Evolutionary conservation across 2,888 invertebrate species (phyloP).

Genomic region (Marronus borbonicus): DNA sequence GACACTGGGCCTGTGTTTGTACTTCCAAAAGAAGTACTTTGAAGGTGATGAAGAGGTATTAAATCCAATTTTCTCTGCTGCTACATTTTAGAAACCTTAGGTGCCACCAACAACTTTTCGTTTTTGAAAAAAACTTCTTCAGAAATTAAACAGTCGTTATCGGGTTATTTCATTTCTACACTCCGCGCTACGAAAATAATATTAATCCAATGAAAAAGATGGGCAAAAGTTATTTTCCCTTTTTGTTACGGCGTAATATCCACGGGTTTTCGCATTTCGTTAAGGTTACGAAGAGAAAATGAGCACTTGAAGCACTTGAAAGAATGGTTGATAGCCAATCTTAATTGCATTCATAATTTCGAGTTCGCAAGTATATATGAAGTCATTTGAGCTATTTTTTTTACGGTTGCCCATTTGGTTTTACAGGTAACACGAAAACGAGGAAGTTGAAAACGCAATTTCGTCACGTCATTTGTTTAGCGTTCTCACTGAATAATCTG

Average conservation of each 20-base stretch:
- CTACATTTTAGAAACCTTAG: too few relatives aligned
- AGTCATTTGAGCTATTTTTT: not conserved
- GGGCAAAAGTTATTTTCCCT: constrained; percentile 24
- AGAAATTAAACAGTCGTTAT: constrained; percentile 28
- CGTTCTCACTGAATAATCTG: too few relatives aligned
- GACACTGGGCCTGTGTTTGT: too few relatives aligned
- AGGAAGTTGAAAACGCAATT: not conserved
- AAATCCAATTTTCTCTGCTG: too few relatives aligned
- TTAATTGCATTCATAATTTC: constrained; percentile 15
- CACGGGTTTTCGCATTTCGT: not conserved
- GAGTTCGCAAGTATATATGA: not conserved
- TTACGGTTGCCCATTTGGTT: not conserved
- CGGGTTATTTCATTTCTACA: constrained; percentile 24
- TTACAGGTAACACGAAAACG: not conserved
- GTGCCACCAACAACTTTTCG: too few relatives aligned
- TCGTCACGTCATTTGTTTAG: not conserved
- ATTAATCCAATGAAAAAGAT: constrained; percentile 31
- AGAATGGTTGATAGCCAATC: not conserved
- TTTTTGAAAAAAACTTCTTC: too few relatives aligned
- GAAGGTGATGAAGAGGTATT: too few relatives aligned
- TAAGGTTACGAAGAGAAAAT: constrained; percentile 4
- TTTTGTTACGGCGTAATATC: constrained; percentile 26
- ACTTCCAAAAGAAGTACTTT: too few relatives aligned
- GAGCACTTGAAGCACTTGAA: not conserved
- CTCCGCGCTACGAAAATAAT: constrained; percentile 26